These are phyloP conservation scores for Oryzias celebensis DNA, from an alignment of 2,113 vertebrate species.

Conservation along the genomic window DNA sequence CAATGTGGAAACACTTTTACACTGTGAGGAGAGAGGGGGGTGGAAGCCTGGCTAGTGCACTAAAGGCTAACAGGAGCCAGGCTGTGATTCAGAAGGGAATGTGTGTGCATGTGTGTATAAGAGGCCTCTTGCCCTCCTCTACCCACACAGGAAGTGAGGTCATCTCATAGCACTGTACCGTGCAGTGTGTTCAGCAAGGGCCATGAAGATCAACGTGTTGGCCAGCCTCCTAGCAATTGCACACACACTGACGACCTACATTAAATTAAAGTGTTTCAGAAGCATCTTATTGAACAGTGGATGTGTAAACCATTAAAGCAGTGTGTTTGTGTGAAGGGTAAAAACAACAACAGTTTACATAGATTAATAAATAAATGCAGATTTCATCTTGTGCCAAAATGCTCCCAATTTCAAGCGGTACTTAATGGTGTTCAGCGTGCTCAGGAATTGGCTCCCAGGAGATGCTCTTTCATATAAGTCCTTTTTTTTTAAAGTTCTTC, in stretches of 20 bases:
- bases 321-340: background rate
- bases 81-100: constrained; percentile 36
- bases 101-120: constrained; percentile 39
- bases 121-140: constrained; percentile 65
- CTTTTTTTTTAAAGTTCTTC: constrained; percentile 57
- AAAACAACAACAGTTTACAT: constrained; percentile 11
- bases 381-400: constrained; percentile 28
- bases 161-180: constrained; percentile 56
- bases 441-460: constrained; percentile 37
- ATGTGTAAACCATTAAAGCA: background rate
- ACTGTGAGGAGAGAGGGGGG: constrained; percentile 39
- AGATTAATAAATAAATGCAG: constrained; percentile 3
- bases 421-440: constrained; percentile 45
- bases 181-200: constrained; percentile 54
- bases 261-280: constrained; percentile 24
- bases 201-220: constrained; percentile 66
- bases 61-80: constrained; percentile 64
- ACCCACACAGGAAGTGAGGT: constrained; percentile 78
- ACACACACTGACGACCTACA: constrained; percentile 20
- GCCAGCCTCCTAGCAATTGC: constrained; percentile 46
- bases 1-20: constrained; percentile 53
- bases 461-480: constrained; percentile 41
- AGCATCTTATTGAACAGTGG: constrained; percentile 7
- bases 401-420: constrained; percentile 18
- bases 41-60: constrained; percentile 36